Evolutionary conservation across 1,140 invertebrate genomes (phyloP), one percentile per base, ranked within the genome.

Genomic region (Gonioctena quinquepunctata): DNA sequence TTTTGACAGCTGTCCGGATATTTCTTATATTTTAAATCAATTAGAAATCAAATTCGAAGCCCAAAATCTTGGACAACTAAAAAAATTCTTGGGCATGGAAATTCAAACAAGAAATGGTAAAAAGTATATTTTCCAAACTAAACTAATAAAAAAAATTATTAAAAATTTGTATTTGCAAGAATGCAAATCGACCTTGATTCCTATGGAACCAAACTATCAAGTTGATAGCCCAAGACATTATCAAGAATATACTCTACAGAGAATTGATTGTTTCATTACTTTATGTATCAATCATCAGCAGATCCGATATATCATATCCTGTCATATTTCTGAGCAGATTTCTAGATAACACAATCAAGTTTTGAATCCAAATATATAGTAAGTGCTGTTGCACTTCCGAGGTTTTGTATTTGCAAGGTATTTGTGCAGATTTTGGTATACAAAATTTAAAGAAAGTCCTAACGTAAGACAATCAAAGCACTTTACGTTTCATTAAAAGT

Each of bases 21-120:
- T 25, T 42, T 23, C 57, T 22, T 18, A 59, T 0, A 22, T 68
- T 3, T 7, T 5, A 7, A n/a, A 1, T 11, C 16, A 27, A 19
- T 68, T 66, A 23, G 25, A 33, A 48, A 60, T 11, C n/a, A 2
- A 57, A 68, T 60, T 68, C 33, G n/a, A 21, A 59, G 56, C 66
- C 33, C 59, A 68, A 48, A n/a, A 59, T 60, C 1, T 59, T 13
- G 66, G 66, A 21, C 16, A 68, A 59, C 19, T 68, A 28, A 59
- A 54, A 16, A 60, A 68, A 25, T 68, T 68, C 23, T 49, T 68
- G 27, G 66, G 50, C 0, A 68, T 68, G 54, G 26, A 61, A 28
- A 61, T 61, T 2, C 11, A 13, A 11, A 28, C n/a, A 33, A 26
- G 3, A 23, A 21, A 33, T 8, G 27, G 13, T 33, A 26, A 13